These are phyloP conservation scores for Periphyllus acericola DNA, from an alignment of 2,888 invertebrate genomes.

Conservation along the genomic window DNA sequence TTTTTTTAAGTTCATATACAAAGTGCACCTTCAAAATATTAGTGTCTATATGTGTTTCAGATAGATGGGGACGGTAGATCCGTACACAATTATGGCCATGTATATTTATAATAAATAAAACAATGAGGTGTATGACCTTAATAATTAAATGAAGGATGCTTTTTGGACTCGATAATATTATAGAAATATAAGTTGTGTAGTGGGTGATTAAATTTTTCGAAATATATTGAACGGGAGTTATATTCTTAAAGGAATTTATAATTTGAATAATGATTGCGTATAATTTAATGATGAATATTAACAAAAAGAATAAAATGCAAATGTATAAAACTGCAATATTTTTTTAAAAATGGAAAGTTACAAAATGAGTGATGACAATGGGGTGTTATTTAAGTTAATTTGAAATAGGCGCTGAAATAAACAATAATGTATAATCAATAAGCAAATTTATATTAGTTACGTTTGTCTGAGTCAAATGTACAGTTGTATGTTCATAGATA, in stretches of 20 bases:
- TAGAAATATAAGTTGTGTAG: constrained; percentile 27
- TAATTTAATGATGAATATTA: constrained; percentile 23
- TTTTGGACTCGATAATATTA: constrained; percentile 15
- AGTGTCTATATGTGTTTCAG: not conserved
- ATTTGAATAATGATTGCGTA: constrained; percentile 38
- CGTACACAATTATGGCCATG: not conserved
- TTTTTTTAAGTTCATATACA: not conserved
- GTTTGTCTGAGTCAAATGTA: constrained; percentile 29
- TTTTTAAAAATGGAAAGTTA: constrained; percentile 49
- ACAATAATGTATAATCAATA: not conserved
- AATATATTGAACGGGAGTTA: constrained; percentile 19
- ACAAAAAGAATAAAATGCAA: constrained; percentile 23
- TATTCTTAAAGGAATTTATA: not conserved
- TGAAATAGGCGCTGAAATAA: not conserved
- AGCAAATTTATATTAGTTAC: not conserved
- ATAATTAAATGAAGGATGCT: not conserved
- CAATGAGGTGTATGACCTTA: constrained; percentile 12
- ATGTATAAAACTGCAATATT: constrained; percentile 60
- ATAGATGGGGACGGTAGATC: not conserved
- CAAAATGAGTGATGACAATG: not conserved
- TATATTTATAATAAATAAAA: constrained; percentile 3
- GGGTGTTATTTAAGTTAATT: not conserved
- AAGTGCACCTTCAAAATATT: not conserved
- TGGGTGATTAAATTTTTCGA: not conserved
- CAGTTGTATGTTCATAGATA: constrained; percentile 51